These are phyloP conservation scores for Phalloptychus januarius DNA, from an alignment of 2,797 vertebrate genomes.

Conservation along the genomic window DNA sequence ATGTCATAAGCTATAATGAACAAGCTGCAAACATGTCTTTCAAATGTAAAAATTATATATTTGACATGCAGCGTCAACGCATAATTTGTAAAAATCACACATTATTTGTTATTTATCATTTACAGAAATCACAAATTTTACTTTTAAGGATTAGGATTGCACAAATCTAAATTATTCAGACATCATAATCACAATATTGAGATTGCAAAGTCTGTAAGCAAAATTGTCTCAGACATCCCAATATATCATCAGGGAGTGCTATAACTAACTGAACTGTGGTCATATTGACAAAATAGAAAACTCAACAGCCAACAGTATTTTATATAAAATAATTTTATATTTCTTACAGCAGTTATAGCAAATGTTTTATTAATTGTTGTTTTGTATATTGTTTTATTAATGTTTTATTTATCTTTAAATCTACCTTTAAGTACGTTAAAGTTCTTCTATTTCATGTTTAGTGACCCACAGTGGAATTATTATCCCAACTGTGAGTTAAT, in stretches of 20 bases:
- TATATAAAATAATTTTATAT: neutral
- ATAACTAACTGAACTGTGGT: neutral
- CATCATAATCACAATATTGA: neutral
- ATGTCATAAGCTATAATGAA: constrained; percentile 30
- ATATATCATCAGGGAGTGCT: neutral
- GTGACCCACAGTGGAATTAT: neutral
- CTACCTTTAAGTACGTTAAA: too few relatives aligned
- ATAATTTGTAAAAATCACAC: constrained; percentile 1
- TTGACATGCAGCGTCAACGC: too few relatives aligned
- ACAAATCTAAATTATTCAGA: neutral
- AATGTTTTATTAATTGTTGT: too few relatives aligned
- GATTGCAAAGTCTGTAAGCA: neutral
- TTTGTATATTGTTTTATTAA: neutral
- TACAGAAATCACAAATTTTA: constrained; percentile 13
- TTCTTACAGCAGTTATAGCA: neutral
- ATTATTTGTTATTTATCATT: constrained; percentile 17
- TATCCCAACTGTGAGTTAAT: neutral
- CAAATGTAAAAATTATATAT: constrained; percentile 32
- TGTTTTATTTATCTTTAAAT: neutral
- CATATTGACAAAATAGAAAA: neutral
- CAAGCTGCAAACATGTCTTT: constrained; percentile 25
- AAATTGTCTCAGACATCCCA: neutral
- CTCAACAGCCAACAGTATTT: neutral
- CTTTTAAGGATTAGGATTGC: neutral
- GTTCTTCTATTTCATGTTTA: neutral